Conservation (phyloP, 2,113 vertebrate genomes). For the Hemiprocne comata region DNA sequence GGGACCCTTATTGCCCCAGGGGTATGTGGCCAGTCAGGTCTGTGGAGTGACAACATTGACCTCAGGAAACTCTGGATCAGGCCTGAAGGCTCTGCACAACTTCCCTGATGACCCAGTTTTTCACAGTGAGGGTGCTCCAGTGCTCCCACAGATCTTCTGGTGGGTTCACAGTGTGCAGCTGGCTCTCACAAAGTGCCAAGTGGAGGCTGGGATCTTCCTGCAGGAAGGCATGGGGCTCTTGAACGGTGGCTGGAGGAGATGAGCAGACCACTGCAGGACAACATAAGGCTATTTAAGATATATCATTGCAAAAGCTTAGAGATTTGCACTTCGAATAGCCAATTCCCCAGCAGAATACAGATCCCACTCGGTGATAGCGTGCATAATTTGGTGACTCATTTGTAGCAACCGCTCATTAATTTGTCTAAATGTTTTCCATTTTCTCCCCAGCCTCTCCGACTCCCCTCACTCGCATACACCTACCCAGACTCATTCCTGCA, state of each 20-base stretch:
- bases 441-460: neutral
- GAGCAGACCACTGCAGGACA: neutral
- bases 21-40: neutral
- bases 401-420: neutral
- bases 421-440: conserved; percentile 15
- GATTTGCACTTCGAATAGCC: neutral
- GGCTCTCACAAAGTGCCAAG: neutral
- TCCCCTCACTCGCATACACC: neutral
- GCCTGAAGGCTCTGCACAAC: neutral
- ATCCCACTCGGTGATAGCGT: neutral
- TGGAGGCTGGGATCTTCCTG: neutral
- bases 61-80: neutral
- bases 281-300: fast-evolving
- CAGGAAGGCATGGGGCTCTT: neutral
- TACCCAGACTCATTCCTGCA: neutral
- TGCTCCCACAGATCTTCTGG: neutral
- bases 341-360: neutral
- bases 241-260: neutral
- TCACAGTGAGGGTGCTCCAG: neutral
- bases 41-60: neutral
- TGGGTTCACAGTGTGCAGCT: neutral
- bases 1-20: neutral
- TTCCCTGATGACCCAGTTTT: neutral
- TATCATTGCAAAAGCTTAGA: neutral
- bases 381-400: neutral